Base-by-base conservation (phyloP, 2,113 vertebrate genomes). In the Ascaphus truei region DNA sequence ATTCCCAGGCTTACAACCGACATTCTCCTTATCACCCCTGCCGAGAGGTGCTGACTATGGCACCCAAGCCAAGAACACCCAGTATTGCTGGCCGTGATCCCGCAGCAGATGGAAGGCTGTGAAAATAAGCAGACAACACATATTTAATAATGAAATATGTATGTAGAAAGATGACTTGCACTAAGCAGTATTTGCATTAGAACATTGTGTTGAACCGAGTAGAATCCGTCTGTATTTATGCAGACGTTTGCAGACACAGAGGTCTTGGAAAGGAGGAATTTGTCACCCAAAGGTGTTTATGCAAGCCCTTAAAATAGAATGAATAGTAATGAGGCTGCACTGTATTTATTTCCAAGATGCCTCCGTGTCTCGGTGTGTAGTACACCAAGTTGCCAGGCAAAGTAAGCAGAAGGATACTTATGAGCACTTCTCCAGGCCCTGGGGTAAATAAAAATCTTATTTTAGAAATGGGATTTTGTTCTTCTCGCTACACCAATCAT, bases 221-320 rank as follows among this genome's bases (percentile, higher is more conserved):
- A 41, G 12, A 39, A 30, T 66, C 31, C 20, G 51, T 15, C 53
- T 36, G 65, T 10, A 18, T 58, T 58, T 58, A 30, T 56, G 51
- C 36, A 56, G 22, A 67, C 64, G 33, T 58, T 18, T 56, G 51
- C 36, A 56, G 22, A 67, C 64, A 45, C 12, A 25, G 37, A 56
- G 52, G 53, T 57, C 52, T 58, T 23, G 7, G n/a, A 39, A 10
- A 30, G 11, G 27, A 53, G 37, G 50, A 43, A 67, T 56, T 57
- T 67, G 52, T 67, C 52, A 67, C 64, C 52, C 51, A 67, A 66
- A 67, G 51, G 64, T 67, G 64, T 67, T 56, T 56, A 56, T 67
- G 50, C 63, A 56, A 56, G 11, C 20, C 18, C 64, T 67, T 67
- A 67, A 57, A 56, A 57, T 67, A 67, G 64, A 31, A 29, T 5